These are phyloP conservation scores for Hyperoplus immaculatus DNA, from an alignment of 2,797 vertebrate genomes.

Conservation along the genomic window DNA sequence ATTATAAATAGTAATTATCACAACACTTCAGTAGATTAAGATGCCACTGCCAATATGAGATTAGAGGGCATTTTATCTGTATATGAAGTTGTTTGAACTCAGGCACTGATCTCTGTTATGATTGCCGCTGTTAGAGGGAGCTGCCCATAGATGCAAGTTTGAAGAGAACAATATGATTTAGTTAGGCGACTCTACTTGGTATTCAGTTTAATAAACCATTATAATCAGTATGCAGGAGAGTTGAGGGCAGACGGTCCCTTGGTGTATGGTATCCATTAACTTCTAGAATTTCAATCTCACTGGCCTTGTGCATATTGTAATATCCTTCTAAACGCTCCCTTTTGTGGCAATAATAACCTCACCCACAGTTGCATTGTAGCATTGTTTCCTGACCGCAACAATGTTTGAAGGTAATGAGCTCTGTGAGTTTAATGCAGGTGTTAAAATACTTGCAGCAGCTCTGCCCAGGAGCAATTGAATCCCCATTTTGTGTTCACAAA, in stretches of 20 bases:
- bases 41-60: slow-evolving; percentile 22
- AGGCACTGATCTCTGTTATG: slow-evolving; percentile 36
- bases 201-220: slow-evolving; percentile 60
- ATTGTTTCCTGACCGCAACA: slow-evolving; percentile 48
- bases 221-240: slow-evolving; percentile 57
- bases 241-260: slow-evolving; percentile 31
- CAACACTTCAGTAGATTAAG: slow-evolving; percentile 13
- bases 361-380: slow-evolving; percentile 27
- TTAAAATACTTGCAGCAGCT: slow-evolving; percentile 46
- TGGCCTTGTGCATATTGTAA: slow-evolving; percentile 36
- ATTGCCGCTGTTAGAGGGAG: slow-evolving; percentile 36
- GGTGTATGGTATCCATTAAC: slow-evolving; percentile 22
- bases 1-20: slow-evolving; percentile 13
- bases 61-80: slow-evolving; percentile 45
- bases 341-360: slow-evolving; percentile 44
- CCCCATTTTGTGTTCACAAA: slow-evolving; percentile 18
- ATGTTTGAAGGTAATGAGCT: slow-evolving; percentile 56
- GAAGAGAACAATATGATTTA: slow-evolving; percentile 46
- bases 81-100: slow-evolving; percentile 46
- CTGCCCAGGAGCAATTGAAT: not conserved
- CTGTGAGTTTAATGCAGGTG: slow-evolving; percentile 40
- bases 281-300: slow-evolving; percentile 42
- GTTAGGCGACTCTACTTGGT: slow-evolving; percentile 45
- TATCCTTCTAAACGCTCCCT: slow-evolving; percentile 44
- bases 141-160: slow-evolving; percentile 27